These are phyloP conservation scores for Timema podura DNA, from an alignment of 2,888 invertebrate genomes.

Conservation along the genomic window DNA sequence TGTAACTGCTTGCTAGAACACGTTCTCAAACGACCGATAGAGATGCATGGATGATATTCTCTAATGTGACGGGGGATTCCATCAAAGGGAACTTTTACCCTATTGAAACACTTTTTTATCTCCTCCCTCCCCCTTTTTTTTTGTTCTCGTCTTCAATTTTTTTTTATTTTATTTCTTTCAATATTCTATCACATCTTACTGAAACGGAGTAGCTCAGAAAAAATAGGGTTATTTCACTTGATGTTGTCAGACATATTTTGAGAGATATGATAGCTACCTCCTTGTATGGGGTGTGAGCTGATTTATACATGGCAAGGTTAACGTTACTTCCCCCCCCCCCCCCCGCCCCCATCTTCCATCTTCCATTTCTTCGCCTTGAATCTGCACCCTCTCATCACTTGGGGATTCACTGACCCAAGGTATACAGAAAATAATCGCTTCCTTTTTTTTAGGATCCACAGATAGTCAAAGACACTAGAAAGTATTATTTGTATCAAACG, in stretches of 20 bases:
- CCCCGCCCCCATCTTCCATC: no score
- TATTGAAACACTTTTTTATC: constrained; percentile 7
- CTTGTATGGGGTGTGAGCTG: constrained; percentile 10
- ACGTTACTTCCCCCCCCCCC: background rate
- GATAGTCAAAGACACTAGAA: no score
- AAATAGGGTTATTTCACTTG: constrained; percentile 15
- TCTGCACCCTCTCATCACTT: no score
- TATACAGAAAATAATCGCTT: no score
- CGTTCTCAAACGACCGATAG: background rate
- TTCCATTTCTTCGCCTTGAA: no score
- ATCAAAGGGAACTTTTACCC: constrained; percentile 14
- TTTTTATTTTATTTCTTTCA: constrained; percentile 4
- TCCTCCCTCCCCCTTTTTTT: background rate
- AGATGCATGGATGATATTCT: constrained; percentile 12
- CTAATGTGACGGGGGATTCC: constrained; percentile 14
- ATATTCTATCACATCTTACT: background rate
- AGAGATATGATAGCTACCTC: constrained; percentile 9
- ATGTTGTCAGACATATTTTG: constrained; percentile 17
- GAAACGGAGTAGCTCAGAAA: background rate
- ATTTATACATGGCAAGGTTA: constrained; percentile 16
- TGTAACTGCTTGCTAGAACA: no score
- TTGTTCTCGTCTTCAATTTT: no score
- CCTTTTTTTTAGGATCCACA: no score
- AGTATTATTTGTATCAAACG: no score
- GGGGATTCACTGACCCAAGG: no score